Percentiles rank a stretch among this genome's conserved stretches.
These are phyloP conservation scores for Atrichornis clamosus DNA, from an alignment of 2,113 vertebrate species.

Conservation along the genomic window DNA sequence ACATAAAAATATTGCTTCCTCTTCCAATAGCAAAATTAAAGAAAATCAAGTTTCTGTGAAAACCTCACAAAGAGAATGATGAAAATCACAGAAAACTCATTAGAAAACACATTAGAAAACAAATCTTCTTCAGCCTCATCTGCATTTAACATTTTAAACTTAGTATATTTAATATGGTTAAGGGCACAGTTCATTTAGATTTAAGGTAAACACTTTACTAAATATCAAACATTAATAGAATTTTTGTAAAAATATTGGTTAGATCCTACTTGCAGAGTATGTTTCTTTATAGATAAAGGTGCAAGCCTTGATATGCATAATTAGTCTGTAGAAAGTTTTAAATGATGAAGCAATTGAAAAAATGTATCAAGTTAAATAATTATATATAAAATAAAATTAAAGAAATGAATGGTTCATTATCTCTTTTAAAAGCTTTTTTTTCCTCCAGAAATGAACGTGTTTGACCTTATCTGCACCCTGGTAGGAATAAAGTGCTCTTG, in stretches of 20 bases:
- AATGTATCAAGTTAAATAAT: neutral
- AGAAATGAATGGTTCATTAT: neutral
- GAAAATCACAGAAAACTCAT: neutral
- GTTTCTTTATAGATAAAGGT: neutral
- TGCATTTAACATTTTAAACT: slow-evolving; percentile 11
- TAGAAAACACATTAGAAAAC: neutral
- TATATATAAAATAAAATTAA: neutral
- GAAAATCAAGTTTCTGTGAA: neutral
- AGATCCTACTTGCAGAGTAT: neutral
- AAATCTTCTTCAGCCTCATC: neutral
- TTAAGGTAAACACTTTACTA: slow-evolving; percentile 15
- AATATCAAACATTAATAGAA: neutral
- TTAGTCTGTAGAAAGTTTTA: neutral
- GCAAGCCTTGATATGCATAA: neutral
- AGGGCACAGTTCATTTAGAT: slow-evolving; percentile 13
- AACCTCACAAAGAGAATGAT: neutral
- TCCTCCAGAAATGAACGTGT: neutral
- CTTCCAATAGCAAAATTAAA: neutral
- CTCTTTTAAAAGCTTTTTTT: neutral
- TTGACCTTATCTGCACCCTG: neutral
- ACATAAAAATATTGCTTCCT: neutral
- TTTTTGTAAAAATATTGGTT: neutral
- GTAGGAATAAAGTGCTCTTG: neutral
- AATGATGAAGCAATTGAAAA: neutral
- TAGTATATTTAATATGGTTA: neutral